Base-by-base conservation (phyloP, 2,113 vertebrate species). In the Ammodytes dubius region DNA sequence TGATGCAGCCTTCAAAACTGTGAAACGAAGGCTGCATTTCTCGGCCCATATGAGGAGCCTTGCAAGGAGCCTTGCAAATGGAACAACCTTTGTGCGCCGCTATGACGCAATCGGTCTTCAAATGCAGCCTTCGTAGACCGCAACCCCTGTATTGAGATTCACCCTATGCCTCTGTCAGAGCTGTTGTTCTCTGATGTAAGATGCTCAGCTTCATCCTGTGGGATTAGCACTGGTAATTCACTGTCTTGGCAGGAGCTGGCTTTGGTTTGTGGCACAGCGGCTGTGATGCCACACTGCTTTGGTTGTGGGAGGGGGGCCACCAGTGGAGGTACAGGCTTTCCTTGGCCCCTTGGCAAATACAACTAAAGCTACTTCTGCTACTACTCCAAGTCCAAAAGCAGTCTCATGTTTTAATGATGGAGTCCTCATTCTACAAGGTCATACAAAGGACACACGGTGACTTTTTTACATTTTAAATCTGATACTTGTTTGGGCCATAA, bases 171-270 rank as follows among this genome's bases (percentile, higher is more conserved):
- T 88, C 80, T 45, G 67, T 77, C 81, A 79, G 68, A 72, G 87
- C 81, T 70, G 91, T 91, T 91, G 87, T 89, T 90, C 83, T 87
- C 66, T 37, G 70, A 77, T 83, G 81, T 77, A 83, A 84, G 79
- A 91, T 86, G 69, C 77, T 60, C 81, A 83, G 79, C 86, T 81
- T 88, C 76, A 74, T 80, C 80, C 72, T 58, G 79, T 78, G 78
- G 87, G 90, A 93, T 92, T 90, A 90, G 81, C 19, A 8, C 77
- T 78, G 75, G 63, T 92, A 89, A 92, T 90, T 57, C 90, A 76
- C 66, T 70, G 72, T 52, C 79, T 87, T 88, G 90, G 88, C 70
- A 77, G 76, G 64, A 45, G 50, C 57, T 77, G 53, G 45, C 75
- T 81, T 60, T 75, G 70, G 70, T 74, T 65, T 13, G 12, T 75